Evolutionary conservation across 2,113 vertebrate genomes (phyloP), one percentile per base, ranked within the genome.

Genomic region (Dromiciops gliroides): DNA sequence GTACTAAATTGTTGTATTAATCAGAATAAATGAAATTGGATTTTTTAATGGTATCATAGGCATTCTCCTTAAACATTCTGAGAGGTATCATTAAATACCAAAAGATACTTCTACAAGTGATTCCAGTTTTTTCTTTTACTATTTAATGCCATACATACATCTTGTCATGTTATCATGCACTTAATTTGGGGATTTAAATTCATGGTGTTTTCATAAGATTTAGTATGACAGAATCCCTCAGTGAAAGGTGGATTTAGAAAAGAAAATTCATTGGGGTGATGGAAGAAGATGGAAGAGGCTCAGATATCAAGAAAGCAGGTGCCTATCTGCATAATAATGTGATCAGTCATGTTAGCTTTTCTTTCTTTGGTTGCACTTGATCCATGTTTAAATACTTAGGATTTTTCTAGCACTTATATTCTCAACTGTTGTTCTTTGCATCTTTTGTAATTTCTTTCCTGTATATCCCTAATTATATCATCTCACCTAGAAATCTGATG

Each of bases 401-500:
- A 31, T n/a, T 93, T 95, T 92, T 26, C 16, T 2, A 19, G 8
- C 53, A 3, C 44, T 95, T 56, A 28, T 67, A 48, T 95, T 96
- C 75, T 89, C 9, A 94, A 92, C 52, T 28, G 60, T 26, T 51
- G 92, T 92, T 95, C 89, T 56, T 44, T 50, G 93, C 8, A 1
- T 92, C 94, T 95, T 47, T 94, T 92, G 94, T 95, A 50, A 90
- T 96, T 95, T 93, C 44, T 89, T 88, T 50, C 52, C 51, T 8
- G 26, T 48, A 94, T 51, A 23, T 14, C 91, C 91, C 89, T 97
- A 91, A 92, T 92, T 89, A 56, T 1, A 10, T 28, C 28, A 1
- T 49, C 31, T 22, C 95, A 91, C 92, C 95, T 12, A 75, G 90
- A n/a, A 97, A 67, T 92, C 83, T 97, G 95, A 51, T 89, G 56